phyloP scores from a whole-genome alignment of 1,140 invertebrate genomes.

The Archegozetes longisetosus region DNA sequence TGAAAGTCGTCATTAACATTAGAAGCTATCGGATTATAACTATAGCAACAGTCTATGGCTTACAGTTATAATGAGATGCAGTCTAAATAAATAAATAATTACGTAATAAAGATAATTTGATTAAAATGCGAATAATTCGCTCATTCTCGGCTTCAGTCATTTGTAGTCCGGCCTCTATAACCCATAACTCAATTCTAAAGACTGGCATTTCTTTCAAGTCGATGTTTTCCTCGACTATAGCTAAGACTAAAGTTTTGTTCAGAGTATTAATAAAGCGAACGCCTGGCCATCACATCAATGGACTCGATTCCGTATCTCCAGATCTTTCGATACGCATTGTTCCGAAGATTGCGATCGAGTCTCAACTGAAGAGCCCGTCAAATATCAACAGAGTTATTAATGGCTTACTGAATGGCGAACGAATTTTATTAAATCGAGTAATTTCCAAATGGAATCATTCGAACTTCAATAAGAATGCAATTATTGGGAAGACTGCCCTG shows the following conservation, averaged over 20 bases:
- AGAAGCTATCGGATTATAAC: too few relatives aligned
- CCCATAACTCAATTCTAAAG: too few relatives aligned
- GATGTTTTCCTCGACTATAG: not conserved
- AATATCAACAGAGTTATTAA: not conserved
- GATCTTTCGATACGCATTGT: not conserved
- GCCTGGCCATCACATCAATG: not conserved
- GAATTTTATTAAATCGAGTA: not conserved
- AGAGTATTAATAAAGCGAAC: not conserved
- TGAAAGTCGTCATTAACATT: too few relatives aligned
- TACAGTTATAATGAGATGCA: too few relatives aligned
- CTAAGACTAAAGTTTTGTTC: not conserved
- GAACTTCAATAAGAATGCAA: not conserved
- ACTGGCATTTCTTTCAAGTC: not conserved
- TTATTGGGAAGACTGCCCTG: not conserved
- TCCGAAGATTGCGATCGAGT: not conserved
- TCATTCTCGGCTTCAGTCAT: too few relatives aligned
- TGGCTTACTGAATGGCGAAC: not conserved
- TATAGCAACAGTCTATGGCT: too few relatives aligned
- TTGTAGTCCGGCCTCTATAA: too few relatives aligned
- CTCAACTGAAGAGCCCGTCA: not conserved
- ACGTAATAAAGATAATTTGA: too few relatives aligned
- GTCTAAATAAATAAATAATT: too few relatives aligned
- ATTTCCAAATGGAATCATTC: not conserved
- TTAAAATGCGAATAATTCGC: too few relatives aligned
- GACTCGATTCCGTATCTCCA: not conserved